Evolutionary conservation across 1,140 invertebrate species (phyloP), one percentile per base, ranked within the genome.

Genomic region (Habropoda laboriosa): DNA sequence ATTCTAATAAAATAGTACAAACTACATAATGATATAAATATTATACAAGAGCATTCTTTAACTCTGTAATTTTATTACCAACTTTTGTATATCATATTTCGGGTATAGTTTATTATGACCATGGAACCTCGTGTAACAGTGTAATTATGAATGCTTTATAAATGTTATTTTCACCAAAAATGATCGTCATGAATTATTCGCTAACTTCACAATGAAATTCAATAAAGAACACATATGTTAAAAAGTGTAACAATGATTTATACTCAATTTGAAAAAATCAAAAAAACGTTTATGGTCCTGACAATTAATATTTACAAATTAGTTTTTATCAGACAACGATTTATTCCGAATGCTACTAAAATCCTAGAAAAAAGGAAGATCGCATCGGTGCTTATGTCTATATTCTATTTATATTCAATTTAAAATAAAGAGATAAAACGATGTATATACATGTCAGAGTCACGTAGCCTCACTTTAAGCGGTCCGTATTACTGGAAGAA

Each of bases 401-500:
- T 75, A 32, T 75, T 64, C 61, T 75, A 75, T 75, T 42, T 75
- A 75, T 66, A 66, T 75, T 66, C 24, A 75, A 66, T 75, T 63
- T 75, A 75, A 64, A 66, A 66, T 66, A 81, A 79, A n/a, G 70
- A 53, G 76, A 79, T 60, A 79, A 79, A 49, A 16, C 40, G 27
- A 71, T 27, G 38, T 38, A 79, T 68, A 72, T 72, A 53, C 16
- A 79, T 35, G 57, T 53, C 21, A 72, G 18, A 80, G 60, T 74
- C 77, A 40, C 51, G 77, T 74, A 64, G 70, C 24, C 60, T 79
- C 70, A n/a, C 73, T 77, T 63, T 70, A 27, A 70, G 57, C 57
- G 55, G 64, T 70, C 63, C 74, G 73, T 81, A 80, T 72, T 72
- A 81, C 80, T 79, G 73, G 60, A 81, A 81, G 75, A 38, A 79